These are phyloP conservation scores for Pomatostomus ruficeps DNA, from an alignment of 2,113 vertebrate species.

Conservation along the genomic window DNA sequence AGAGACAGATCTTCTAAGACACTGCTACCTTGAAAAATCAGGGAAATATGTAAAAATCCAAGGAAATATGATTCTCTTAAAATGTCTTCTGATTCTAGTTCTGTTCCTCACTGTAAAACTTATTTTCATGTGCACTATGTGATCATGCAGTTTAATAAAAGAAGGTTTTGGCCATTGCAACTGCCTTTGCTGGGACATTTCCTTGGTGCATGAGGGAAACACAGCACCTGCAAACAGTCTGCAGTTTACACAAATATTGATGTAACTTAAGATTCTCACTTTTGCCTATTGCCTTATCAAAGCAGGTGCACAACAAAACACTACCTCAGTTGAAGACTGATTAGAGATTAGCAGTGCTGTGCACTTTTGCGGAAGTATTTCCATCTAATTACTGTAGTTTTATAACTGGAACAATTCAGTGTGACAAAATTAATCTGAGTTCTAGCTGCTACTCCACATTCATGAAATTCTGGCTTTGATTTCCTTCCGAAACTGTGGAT, in stretches of 20 bases:
- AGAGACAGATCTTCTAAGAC: not conserved
- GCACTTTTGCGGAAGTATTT: not conserved
- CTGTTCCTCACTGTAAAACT: not conserved
- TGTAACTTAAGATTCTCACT: not conserved
- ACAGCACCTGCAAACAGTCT: not conserved
- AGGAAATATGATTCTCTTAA: not conserved
- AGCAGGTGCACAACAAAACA: not conserved
- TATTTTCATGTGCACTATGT: not conserved
- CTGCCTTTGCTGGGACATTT: not conserved
- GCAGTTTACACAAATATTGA: not conserved
- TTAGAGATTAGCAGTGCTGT: not conserved
- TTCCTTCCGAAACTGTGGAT: not conserved
- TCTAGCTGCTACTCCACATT: not conserved
- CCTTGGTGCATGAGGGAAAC: not conserved
- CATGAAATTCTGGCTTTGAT: not conserved
- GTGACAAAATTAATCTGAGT: not conserved
- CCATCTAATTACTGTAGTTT: not conserved
- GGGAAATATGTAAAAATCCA: not conserved
- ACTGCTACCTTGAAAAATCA: not conserved
- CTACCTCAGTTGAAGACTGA: not conserved
- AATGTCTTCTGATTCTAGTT: not conserved
- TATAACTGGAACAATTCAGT: not conserved
- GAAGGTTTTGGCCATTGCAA: not conserved
- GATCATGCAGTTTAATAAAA: not conserved
- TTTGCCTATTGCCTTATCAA: not conserved